Conservation (phyloP, 1,140 invertebrate species). For the Ephestia elutella region DNA sequence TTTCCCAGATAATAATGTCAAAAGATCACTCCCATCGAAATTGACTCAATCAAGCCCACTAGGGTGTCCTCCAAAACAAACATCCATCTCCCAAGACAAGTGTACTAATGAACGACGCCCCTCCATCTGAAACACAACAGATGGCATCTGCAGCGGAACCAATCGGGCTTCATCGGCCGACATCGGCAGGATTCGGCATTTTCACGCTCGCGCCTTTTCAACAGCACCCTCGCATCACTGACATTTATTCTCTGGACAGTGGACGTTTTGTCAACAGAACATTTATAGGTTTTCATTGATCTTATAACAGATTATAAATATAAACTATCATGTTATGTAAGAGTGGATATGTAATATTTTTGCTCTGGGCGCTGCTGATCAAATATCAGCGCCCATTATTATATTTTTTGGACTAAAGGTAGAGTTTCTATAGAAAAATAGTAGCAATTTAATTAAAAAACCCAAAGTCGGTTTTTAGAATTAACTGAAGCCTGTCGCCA, state of each 20-base stretch:
- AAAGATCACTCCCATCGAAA: background rate
- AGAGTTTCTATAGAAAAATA: no score
- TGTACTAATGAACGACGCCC: constrained; percentile 67
- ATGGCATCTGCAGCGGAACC: constrained; percentile 67
- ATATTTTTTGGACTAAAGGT: no score
- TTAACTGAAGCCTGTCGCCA: no score
- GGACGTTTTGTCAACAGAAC: background rate
- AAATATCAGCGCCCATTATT: no score
- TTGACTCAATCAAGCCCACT: constrained; percentile 12
- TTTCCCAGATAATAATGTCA: background rate
- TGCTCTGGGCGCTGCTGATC: no score
- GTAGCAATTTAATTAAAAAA: no score
- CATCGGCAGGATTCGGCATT: constrained; percentile 25
- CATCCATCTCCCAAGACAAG: constrained; percentile 70
- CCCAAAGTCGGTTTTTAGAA: no score
- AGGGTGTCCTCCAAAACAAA: constrained; percentile 56
- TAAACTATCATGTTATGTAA: no score
- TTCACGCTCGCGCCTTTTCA: constrained; percentile 43
- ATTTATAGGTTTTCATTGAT: no score
- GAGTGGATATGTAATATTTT: no score
- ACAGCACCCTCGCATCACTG: constrained; percentile 17
- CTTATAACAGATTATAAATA: no score
- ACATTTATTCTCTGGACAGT: background rate
- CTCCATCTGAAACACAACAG: constrained; percentile 66
- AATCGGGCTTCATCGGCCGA: constrained; percentile 43